Percentiles rank a stretch among this genome's conserved stretches.
Conservation (phyloP, 2,888 invertebrate genomes). For the Biston stratarius region DNA sequence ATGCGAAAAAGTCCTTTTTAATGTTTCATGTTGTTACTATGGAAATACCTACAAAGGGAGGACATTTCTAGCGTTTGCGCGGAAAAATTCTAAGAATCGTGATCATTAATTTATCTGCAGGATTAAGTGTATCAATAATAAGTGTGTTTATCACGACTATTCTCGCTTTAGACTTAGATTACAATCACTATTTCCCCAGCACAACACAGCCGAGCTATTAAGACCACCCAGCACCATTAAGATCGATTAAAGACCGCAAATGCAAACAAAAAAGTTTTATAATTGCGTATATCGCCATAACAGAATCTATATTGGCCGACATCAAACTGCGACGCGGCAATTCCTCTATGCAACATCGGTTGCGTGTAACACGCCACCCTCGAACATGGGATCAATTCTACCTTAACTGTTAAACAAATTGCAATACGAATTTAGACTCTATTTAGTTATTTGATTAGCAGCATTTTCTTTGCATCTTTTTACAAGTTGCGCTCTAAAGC, state of each 20-base stretch:
- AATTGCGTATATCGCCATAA: constrained; percentile 67
- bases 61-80: no score
- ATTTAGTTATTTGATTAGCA: neutral
- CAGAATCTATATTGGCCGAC: constrained; percentile 72
- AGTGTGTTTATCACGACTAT: neutral
- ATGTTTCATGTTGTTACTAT: no score
- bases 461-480: constrained; percentile 20
- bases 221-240: constrained; percentile 40
- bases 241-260: constrained; percentile 45
- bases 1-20: no score
- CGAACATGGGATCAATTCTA: constrained; percentile 39
- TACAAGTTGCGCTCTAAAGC: constrained; percentile 38
- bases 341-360: constrained; percentile 71
- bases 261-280: constrained; percentile 56
- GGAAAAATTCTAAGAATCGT: neutral
- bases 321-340: constrained; percentile 69
- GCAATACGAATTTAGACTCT: constrained; percentile 35
- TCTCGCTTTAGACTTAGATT: constrained; percentile 25
- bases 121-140: neutral
- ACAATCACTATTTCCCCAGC: constrained; percentile 29
- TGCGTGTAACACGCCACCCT: constrained; percentile 76
- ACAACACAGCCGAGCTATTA: constrained; percentile 16
- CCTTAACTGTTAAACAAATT: constrained; percentile 31
- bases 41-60: no score
- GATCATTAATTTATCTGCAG: neutral